Evolutionary conservation across 1,140 invertebrate genomes (phyloP).

Genomic region (Cephus cinctus): DNA sequence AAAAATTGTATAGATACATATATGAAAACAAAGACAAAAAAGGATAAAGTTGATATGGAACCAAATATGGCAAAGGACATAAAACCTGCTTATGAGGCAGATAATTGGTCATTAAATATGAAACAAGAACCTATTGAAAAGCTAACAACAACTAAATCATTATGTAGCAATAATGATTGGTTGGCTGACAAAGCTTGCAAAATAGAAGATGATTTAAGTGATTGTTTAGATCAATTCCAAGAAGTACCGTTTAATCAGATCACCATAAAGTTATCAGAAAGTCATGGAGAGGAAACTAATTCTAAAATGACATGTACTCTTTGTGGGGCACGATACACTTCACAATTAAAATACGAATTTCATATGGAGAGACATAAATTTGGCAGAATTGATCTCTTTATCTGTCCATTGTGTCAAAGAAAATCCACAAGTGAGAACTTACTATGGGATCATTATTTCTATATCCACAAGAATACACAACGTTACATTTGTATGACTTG

Average conservation of each 20-base stretch:
- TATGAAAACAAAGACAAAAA: background rate
- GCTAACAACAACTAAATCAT: background rate
- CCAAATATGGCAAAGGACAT: background rate
- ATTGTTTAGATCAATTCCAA: background rate
- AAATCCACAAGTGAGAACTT: slow-evolving; percentile 25
- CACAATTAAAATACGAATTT: slow-evolving; percentile 26
- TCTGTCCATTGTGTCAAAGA: slow-evolving; percentile 25
- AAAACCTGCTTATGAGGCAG: background rate
- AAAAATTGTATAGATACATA: no score
- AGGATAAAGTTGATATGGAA: slow-evolving; percentile 1
- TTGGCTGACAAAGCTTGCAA: background rate
- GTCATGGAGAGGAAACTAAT: slow-evolving; percentile 9
- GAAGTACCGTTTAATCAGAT: background rate
- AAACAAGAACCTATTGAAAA: background rate
- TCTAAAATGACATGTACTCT: slow-evolving; percentile 20
- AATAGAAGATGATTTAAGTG: background rate
- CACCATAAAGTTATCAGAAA: background rate
- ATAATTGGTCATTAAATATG: background rate
- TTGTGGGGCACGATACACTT: slow-evolving; percentile 24
- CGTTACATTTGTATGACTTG: slow-evolving; percentile 25
- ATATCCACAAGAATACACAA: slow-evolving; percentile 22
- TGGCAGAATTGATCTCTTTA: slow-evolving; percentile 22
- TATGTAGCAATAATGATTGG: background rate
- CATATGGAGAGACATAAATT: slow-evolving; percentile 30
- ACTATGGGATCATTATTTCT: slow-evolving; percentile 29